Evolutionary conservation across 2,888 invertebrate species (phyloP), one percentile per base, ranked within the genome.

Genomic region (Caenorhabditis becei): DNA sequence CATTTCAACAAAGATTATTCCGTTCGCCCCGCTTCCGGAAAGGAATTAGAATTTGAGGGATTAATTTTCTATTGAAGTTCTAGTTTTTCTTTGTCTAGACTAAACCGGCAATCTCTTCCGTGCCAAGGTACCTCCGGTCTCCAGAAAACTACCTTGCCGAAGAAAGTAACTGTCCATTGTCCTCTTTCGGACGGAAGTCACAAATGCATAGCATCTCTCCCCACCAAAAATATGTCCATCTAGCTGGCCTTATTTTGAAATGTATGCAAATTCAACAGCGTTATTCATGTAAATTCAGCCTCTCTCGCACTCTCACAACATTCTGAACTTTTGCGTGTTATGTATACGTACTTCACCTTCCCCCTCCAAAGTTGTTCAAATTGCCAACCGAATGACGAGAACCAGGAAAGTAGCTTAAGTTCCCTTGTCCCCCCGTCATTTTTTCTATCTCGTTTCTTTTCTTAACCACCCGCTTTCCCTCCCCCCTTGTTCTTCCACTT

Each of bases 241-340:
- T 47, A 61, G 49, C 41, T 58, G 69, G 26, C 44, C 49, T 58
- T 74, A 65, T 65, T 74, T 74, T 59, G 66, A 74, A 74, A 74
- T 74, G 74, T 66, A 74, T 74, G 74, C 74, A 74, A 74, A 74
- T 74, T 59, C 28, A 49, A 58, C 44, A 28, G 47, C 51, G 49
- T 65, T 74, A 74, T 74, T 74, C 74, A 74, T 74, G 74, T 66
- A 74, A 65, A 74, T 66, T 74, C 51, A 24, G 23, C 28, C 53
- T 61, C 49, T 69, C 32, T 20, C 26, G 16, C 20, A 20, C 32
- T 32, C 14, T 41, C 44, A 24, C 51, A 51, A 53, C 66, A 59
- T 66, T 74, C 35, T 58, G 41, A 54, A 63, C 71, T 62, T 44
- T 41, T 5, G 14, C 14, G 41, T 7, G 7, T 14, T 14, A 41